Base-by-base conservation (phyloP, 2,113 vertebrate species). In the Lanius collurio region DNA sequence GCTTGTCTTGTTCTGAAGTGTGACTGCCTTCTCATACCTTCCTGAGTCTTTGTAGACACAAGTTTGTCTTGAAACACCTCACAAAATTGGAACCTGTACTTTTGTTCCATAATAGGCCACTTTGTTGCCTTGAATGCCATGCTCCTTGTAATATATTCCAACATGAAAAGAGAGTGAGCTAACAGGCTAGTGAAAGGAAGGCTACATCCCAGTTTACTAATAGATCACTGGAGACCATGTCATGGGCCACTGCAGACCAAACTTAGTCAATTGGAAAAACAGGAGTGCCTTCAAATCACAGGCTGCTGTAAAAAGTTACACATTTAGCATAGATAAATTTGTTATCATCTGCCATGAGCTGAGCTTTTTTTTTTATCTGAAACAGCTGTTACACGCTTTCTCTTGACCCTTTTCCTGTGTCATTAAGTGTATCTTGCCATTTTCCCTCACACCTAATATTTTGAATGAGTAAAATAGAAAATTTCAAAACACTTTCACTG, bases 1-100 rank as follows among this genome's bases (percentile, higher is more conserved):
- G 98, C 98, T 97, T 98, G 97, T 98, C 98, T 98, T 90, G 97
- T 97, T 98, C 96, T 98, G 97, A 99, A 98, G 98, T 98, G 98
- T 98, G 98, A 98, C 98, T 98, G 97, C 97, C 97, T 98, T 96
- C 97, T 96, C 95, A 76, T 97, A 97, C 97, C 98, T 98, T 98
- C 98, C 91, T n/a, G 98, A 98, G 98, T 97, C 98, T 96, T 96
- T 85, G 94, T 95, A 98, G 96, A 93, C 96, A 97, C 92, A 80
- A 80, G 96, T 97, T 98, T 97, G 92, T 97, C 97, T 98, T 97
- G 96, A 98, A 98, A 98, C 98, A 97, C 98, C 97, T 98, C 97
- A 97, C 96, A 97, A 98, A 98, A 98, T 95, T 97, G 97, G 92
- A 98, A 98, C 97, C 97, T 98, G 87, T 31, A 97, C 97, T 98